Evolutionary conservation across 2,888 invertebrate genomes (phyloP).

Genomic region (Trichopria drosophilae): DNA sequence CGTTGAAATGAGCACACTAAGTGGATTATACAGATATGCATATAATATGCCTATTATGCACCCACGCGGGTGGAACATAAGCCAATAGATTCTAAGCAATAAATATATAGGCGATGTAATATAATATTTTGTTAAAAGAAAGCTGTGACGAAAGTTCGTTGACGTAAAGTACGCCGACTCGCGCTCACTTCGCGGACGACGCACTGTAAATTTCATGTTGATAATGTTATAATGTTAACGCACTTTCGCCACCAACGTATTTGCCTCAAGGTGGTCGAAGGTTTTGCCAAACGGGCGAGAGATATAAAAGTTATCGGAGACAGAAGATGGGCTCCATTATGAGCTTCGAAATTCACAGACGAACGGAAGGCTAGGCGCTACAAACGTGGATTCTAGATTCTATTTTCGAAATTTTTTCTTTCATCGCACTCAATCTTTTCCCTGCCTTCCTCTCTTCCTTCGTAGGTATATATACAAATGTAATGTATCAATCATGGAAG

Average conservation of each 20-base stretch:
- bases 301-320: too few relatives aligned
- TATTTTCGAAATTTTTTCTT: conserved; percentile 20
- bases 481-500: too few relatives aligned
- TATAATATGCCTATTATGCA: conserved; percentile 30
- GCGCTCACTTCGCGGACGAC: too few relatives aligned
- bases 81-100: conserved; percentile 56
- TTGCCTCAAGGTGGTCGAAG: conserved; percentile 38
- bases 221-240: conserved; percentile 40
- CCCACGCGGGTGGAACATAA: conserved; percentile 47
- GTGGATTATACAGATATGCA: conserved; percentile 28
- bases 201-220: conserved; percentile 16
- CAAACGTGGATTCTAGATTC: conserved; percentile 15
- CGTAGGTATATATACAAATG: too few relatives aligned
- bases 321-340: too few relatives aligned
- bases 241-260: conserved; percentile 46
- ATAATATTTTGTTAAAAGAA: conserved; percentile 57
- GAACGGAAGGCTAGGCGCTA: too few relatives aligned
- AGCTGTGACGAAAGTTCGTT: conserved; percentile 50
- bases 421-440: conserved; percentile 6
- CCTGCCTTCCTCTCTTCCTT: conserved; percentile 15
- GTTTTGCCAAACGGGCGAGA: conserved; percentile 28
- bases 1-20: conserved; percentile 21
- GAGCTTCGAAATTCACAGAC: too few relatives aligned
- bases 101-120: conserved; percentile 53
- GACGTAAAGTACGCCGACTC: conserved; percentile 46